Evolutionary conservation across 2,797 vertebrate species (phyloP).

Genomic region (Semotilus atromaculatus): DNA sequence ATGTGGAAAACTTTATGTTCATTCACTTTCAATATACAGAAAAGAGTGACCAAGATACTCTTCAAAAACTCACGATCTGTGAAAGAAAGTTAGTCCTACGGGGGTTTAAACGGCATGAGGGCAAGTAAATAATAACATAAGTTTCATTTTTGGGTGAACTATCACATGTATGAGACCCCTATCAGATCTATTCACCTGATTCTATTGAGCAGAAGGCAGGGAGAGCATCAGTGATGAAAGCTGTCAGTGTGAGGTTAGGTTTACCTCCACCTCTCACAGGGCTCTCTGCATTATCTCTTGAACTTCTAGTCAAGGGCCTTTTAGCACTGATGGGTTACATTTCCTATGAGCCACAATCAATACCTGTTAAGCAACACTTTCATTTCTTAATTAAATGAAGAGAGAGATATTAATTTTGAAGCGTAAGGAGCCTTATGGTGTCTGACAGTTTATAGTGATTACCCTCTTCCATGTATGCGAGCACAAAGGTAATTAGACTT

Average conservation of each 20-base stretch:
- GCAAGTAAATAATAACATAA: conserved; percentile 8
- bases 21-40: not conserved
- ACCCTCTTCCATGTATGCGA: conserved; percentile 76
- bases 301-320: conserved; percentile 62
- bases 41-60: not conserved
- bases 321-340: conserved; percentile 71
- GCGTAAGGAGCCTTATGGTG: conserved; percentile 81
- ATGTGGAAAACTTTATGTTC: not conserved
- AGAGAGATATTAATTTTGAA: conserved; percentile 78
- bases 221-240: conserved; percentile 17
- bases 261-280: conserved; percentile 33
- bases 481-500: conserved; percentile 80
- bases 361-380: conserved; percentile 79
- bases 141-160: conserved; percentile 6
- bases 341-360: conserved; percentile 78
- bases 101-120: not conserved
- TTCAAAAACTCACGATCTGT: not conserved
- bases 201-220: conserved; percentile 12
- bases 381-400: conserved; percentile 81
- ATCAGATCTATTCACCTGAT: conserved; percentile 51
- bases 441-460: conserved; percentile 83
- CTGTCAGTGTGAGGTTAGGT: conserved; percentile 24
- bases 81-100: not conserved
- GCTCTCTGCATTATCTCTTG: conserved; percentile 37
- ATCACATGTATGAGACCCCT: conserved; percentile 4